These are phyloP conservation scores for Glossophaga mutica DNA, from an alignment of 2,797 vertebrate species.

Conservation along the genomic window DNA sequence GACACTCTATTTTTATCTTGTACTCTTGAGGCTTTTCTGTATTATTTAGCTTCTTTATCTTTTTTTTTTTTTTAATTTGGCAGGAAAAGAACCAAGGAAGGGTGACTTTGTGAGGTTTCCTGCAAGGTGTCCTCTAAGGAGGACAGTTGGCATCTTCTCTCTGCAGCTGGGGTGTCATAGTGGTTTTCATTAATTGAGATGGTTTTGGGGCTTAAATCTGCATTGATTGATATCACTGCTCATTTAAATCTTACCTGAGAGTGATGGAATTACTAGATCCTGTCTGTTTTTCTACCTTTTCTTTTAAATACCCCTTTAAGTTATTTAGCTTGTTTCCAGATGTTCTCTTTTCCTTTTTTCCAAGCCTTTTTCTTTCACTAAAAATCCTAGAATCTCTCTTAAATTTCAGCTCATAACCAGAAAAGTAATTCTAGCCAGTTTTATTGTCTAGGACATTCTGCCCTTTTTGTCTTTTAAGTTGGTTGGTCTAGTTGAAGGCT, in stretches of 20 bases:
- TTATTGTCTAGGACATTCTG: constrained; percentile 41
- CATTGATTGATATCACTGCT: background rate
- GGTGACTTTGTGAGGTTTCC: background rate
- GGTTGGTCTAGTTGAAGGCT: constrained; percentile 34
- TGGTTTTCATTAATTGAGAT: background rate
- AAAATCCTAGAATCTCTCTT: constrained; percentile 36
- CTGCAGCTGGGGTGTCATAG: background rate
- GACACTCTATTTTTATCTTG: background rate
- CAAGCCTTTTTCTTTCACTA: background rate
- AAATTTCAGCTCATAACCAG: constrained; percentile 30
- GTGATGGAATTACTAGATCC: background rate
- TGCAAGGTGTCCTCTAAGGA: background rate
- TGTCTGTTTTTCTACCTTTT: background rate
- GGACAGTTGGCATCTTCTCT: constrained; percentile 1
- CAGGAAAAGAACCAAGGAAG: background rate
- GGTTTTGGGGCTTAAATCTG: background rate
- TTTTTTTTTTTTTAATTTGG: constrained; percentile 43
- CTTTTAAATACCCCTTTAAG: constrained; percentile 30
- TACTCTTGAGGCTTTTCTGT: constrained; percentile 18
- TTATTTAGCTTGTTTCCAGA: constrained; percentile 47
- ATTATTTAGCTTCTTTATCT: background rate
- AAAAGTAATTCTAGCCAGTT: constrained; percentile 40
- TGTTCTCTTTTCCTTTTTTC: background rate
- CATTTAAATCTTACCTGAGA: background rate
- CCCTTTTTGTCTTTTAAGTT: constrained; percentile 43